Conservation (phyloP, 1,140 invertebrate genomes). For the Dendroctonus ponderosae region DNA sequence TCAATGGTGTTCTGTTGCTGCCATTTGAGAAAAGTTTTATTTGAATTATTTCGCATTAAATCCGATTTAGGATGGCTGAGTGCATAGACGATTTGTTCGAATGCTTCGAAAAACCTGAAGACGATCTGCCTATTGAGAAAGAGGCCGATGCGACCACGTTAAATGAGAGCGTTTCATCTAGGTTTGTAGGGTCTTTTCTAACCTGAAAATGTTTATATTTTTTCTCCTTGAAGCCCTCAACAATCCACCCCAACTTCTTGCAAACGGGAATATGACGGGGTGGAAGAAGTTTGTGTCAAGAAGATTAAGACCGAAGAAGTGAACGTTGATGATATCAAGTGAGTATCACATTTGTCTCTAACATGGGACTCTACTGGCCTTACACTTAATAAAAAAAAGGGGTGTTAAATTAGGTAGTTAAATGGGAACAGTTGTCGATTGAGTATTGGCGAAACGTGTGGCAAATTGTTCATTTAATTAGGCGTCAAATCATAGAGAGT, state of each 20-base stretch:
- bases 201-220: constrained; percentile 43
- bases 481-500: background rate
- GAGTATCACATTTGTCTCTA: constrained; percentile 21
- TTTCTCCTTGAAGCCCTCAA: constrained; percentile 13
- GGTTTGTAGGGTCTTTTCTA: constrained; percentile 41
- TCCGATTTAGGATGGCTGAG: constrained; percentile 38
- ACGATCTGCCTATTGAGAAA: constrained; percentile 13
- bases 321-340: constrained; percentile 45
- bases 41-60: no score
- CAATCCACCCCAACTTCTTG: constrained; percentile 10
- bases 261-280: constrained; percentile 28
- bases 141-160: constrained; percentile 26
- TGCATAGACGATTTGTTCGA: constrained; percentile 48
- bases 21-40: no score
- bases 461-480: background rate
- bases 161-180: constrained; percentile 25
- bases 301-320: constrained; percentile 38
- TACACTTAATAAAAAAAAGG: background rate
- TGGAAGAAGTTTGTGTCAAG: constrained; percentile 23
- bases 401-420: background rate
- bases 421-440: background rate
- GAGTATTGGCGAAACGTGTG: background rate
- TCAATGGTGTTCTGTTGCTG: no score
- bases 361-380: background rate
- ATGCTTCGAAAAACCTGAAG: constrained; percentile 42